Base-by-base conservation (phyloP, 2,113 vertebrate species). In the Gnathonemus longibarbis region DNA sequence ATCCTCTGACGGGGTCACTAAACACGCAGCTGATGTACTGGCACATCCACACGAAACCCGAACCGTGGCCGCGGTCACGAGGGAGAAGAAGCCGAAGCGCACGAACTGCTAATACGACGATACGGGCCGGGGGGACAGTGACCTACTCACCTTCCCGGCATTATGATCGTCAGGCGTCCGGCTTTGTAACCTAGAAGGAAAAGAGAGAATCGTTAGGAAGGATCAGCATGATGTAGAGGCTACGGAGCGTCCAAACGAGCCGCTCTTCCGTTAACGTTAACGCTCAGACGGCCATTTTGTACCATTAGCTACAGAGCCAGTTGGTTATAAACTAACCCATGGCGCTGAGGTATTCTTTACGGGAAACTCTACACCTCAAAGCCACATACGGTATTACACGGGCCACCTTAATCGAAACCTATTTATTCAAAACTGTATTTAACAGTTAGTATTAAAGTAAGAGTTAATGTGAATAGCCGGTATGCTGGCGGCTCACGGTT, bases 101-200 rank as follows among this genome's bases (percentile, higher is more conserved):
- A 80, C 27, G 1, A 74, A 74, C 66, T 27, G 66, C 35, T 35
- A 53, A 53, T 35, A 9, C 8, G 35, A 21, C 39, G 11, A 77
- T 50, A 21, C 0, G 0, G 6, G 9, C 27, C 50, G 87, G 7
- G 35, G 35, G 13, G 35, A 74, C 6, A 5, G 27, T 0, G 7
- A 45, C 49, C 77, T 31, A 92, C 95, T 93, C 94, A 99, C 98
- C 98, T 98, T 96, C 98, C 98, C 91, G 97, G 95, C 98, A 99
- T 99, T 5, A 92, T 93, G 91, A 90, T 13, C 13, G 91, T 89
- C 89, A 90, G 89, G 92, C 95, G 93, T 96, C 94, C 95, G 90
- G 94, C 95, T 93, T 94, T 89, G 90, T 94, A 92, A 95, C 95
- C 96, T 97, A 97, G 92, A 5, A 94, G 92, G 1, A 86, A 90